These are phyloP conservation scores for Ptychoptera albimana DNA, from an alignment of 2,888 invertebrate species.

Conservation along the genomic window DNA sequence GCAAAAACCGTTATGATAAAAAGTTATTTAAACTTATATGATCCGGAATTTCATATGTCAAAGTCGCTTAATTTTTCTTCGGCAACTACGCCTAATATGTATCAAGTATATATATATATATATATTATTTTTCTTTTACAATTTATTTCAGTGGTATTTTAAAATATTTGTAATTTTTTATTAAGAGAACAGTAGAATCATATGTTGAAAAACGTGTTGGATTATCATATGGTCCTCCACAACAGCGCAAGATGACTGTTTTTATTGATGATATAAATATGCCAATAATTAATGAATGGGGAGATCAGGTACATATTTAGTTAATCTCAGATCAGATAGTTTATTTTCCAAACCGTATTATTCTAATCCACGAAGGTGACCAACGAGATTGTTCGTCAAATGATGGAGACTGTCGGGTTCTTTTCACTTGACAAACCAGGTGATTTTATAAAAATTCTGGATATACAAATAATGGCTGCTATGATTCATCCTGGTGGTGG, in stretches of 20 bases:
- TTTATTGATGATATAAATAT: constrained; percentile 79
- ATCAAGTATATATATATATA: constrained; percentile 37
- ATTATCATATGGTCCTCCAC: constrained; percentile 65
- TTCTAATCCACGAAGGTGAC: constrained; percentile 30
- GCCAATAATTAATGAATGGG: constrained; percentile 76
- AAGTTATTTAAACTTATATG: constrained; percentile 50
- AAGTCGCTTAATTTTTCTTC: constrained; percentile 74
- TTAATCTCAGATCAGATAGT: too few species aligned
- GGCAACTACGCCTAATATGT: constrained; percentile 72
- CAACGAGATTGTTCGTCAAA: constrained; percentile 69
- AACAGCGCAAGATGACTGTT: constrained; percentile 56
- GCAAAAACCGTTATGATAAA: constrained; percentile 79
- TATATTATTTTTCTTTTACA: background rate
- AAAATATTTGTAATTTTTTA: constrained; percentile 20
- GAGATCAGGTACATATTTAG: constrained; percentile 47
- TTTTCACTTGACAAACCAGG: constrained; percentile 72
- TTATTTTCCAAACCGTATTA: too few species aligned
- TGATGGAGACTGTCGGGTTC: constrained; percentile 67
- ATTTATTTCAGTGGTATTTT: constrained; percentile 10
- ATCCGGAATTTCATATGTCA: constrained; percentile 56
- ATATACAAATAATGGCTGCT: constrained; percentile 63
- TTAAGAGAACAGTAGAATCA: constrained; percentile 53
- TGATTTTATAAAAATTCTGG: constrained; percentile 57
- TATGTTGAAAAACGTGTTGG: constrained; percentile 74
- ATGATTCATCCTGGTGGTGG: constrained; percentile 84